These are phyloP conservation scores for Leptarthrus brevirostris DNA, from an alignment of 2,888 invertebrate genomes.

Conservation along the genomic window DNA sequence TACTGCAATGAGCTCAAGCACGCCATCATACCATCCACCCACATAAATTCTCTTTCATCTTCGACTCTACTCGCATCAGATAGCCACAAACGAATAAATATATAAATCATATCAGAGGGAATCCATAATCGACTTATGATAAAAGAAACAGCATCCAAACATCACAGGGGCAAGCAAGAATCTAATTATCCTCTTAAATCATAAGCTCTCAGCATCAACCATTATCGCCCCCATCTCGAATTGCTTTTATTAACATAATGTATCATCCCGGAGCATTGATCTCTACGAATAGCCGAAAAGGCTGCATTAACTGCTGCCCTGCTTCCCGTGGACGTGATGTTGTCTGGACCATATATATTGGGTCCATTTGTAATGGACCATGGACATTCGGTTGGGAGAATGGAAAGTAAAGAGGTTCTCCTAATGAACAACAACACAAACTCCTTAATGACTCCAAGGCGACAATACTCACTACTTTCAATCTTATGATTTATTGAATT, in stretches of 20 bases:
- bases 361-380: constrained; percentile 37
- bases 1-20: not conserved
- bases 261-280: constrained; percentile 49
- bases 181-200: constrained; percentile 52
- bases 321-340: not conserved
- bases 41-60: constrained; percentile 2
- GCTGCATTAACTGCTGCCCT: constrained; percentile 6
- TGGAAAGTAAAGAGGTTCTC: constrained; percentile 6
- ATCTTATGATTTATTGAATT: constrained; percentile 34
- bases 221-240: constrained; percentile 48
- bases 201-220: constrained; percentile 47
- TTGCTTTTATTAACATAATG: constrained; percentile 54
- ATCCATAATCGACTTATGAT: constrained; percentile 52
- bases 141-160: constrained; percentile 36
- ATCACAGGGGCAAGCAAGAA: constrained; percentile 22
- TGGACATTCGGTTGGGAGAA: constrained; percentile 15
- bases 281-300: constrained; percentile 28
- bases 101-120: constrained; percentile 44
- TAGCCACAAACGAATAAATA: constrained; percentile 32
- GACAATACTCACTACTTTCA: constrained; percentile 15
- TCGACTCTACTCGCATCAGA: constrained; percentile 16
- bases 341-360: not conserved
- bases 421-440: constrained; percentile 38
- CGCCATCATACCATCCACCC: not conserved
- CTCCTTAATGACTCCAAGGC: constrained; percentile 43